Percentiles rank a stretch among this genome's conserved stretches.
Evolutionary conservation across 1,140 invertebrate species (phyloP).

Genomic region (Leucophenga varia): DNA sequence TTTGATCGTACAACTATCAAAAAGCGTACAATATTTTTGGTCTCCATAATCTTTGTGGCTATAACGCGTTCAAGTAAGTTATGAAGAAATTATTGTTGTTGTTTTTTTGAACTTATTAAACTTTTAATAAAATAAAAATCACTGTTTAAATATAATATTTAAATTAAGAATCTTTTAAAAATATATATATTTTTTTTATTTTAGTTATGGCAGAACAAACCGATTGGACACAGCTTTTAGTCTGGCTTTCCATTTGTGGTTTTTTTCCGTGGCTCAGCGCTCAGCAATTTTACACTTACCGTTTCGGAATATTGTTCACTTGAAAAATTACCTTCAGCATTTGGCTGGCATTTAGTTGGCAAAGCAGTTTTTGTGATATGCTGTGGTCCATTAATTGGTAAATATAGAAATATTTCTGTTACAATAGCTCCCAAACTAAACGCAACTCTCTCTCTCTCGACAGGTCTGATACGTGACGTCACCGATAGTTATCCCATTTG

Average conservation of each 20-base stretch:
- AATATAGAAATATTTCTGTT: slow-evolving; percentile 38
- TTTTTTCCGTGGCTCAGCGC: slow-evolving; percentile 70
- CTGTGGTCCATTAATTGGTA: slow-evolving; percentile 72
- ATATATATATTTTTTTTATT: slow-evolving; percentile 34
- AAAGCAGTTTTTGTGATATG: slow-evolving; percentile 71
- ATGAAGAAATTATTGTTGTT: no score
- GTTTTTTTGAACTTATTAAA: slow-evolving; percentile 1
- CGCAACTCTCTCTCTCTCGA: slow-evolving; percentile 16
- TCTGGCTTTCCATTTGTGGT: slow-evolving; percentile 69
- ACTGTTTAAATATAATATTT: slow-evolving; percentile 1
- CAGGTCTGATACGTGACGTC: slow-evolving; percentile 70
- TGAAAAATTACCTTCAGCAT: slow-evolving; percentile 73
- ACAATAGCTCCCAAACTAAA: background rate
- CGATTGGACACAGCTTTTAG: slow-evolving; percentile 65
- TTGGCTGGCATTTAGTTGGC: slow-evolving; percentile 74
- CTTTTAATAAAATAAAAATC: background rate
- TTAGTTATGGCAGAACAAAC: slow-evolving; percentile 68
- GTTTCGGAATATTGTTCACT: slow-evolving; percentile 72
- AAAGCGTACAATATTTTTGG: slow-evolving; percentile 69
- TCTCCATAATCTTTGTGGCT: slow-evolving; percentile 67
- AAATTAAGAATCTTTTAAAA: background rate
- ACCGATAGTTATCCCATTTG: slow-evolving; percentile 69
- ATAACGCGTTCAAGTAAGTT: slow-evolving; percentile 70
- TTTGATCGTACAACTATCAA: slow-evolving; percentile 67
- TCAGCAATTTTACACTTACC: slow-evolving; percentile 74